These are phyloP conservation scores for Siniperca obscura DNA, from an alignment of 2,797 vertebrate genomes.

Conservation along the genomic window DNA sequence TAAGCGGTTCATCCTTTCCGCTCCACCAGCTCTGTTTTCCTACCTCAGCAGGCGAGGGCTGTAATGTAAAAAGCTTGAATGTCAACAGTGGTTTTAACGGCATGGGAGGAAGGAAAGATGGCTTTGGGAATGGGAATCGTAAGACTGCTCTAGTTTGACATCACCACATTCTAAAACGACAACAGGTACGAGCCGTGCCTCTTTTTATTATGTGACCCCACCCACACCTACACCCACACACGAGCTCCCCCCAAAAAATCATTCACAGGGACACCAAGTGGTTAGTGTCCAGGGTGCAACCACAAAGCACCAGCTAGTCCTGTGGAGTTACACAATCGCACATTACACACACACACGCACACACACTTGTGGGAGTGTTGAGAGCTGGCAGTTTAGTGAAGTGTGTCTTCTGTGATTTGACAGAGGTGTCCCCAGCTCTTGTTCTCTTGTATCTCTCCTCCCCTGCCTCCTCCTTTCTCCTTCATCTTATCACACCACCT, in stretches of 20 bases:
- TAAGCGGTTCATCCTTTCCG: slow-evolving; percentile 5
- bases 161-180: slow-evolving; percentile 83
- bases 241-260: slow-evolving; percentile 18
- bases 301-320: slow-evolving; percentile 70
- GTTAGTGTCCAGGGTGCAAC: slow-evolving; percentile 75
- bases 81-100: slow-evolving; percentile 28
- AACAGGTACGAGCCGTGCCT: slow-evolving; percentile 80
- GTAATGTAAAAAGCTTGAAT: slow-evolving; percentile 17
- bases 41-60: slow-evolving; percentile 18
- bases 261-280: slow-evolving; percentile 69
- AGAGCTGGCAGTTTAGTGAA: slow-evolving; percentile 80
- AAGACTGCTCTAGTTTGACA: slow-evolving; percentile 83
- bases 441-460: slow-evolving; percentile 28
- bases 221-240: background rate
- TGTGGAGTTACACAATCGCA: slow-evolving; percentile 54
- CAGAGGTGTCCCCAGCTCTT: slow-evolving; percentile 66
- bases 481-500: slow-evolving; percentile 54
- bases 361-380: slow-evolving; percentile 66
- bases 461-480: slow-evolving; percentile 19
- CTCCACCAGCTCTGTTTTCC: slow-evolving; percentile 28
- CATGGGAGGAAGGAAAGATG: slow-evolving; percentile 50
- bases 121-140: slow-evolving; percentile 75
- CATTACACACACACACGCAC: slow-evolving; percentile 22
- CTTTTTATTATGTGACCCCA: slow-evolving; percentile 67
- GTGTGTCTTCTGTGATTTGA: slow-evolving; percentile 71